Base-by-base conservation (phyloP, 2,113 vertebrate genomes). In the Ciconia boyciana region DNA sequence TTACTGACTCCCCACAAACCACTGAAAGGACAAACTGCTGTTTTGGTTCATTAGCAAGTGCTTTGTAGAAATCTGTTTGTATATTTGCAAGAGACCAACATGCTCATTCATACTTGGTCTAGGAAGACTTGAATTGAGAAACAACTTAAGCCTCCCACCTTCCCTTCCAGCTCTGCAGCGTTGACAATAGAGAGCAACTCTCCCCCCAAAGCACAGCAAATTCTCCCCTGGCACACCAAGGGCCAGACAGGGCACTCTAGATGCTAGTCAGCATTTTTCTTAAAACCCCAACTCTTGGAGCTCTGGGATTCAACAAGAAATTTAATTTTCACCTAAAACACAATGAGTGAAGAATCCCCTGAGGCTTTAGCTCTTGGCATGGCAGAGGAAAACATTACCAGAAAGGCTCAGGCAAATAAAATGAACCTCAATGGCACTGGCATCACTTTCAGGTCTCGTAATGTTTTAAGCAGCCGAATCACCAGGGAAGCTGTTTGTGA, bases 301-400 rank as follows among this genome's bases (percentile, higher is more conserved):
- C 25, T 57, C 31, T 76, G 65, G 24, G 49, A 91, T 78, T 72
- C 83, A 89, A 81, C 28, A 44, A 80, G 39, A 90, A 79, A 94
- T 69, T 71, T 52, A 65, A 95, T 92, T 96, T 92, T 87, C 80
- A 76, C 82, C 71, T 85, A 49, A 95, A 93, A 71, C 32, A 68
- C 22, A 26, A n/a, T 12, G 20, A 75, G 24, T 24, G 29, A 78
- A 71, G 57, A 82, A 68, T 18, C 20, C 22, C 58, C 43, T 58
- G 71, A 86, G 83, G 46, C 69, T 93, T 88, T 48, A 81, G 79
- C 62, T 90, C 49, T 75, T 78, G 86, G 83, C 80, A 79, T 4
- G 4, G 64, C 71, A 82, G 52, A 79, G 32, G 55, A 81, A 91
- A 78, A 83, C 51, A 52, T 71, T 68, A 81, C n/a, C 69, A 87